Evolutionary conservation across 2,797 vertebrate genomes (phyloP).

Genomic region (Takifugu ocellatus): DNA sequence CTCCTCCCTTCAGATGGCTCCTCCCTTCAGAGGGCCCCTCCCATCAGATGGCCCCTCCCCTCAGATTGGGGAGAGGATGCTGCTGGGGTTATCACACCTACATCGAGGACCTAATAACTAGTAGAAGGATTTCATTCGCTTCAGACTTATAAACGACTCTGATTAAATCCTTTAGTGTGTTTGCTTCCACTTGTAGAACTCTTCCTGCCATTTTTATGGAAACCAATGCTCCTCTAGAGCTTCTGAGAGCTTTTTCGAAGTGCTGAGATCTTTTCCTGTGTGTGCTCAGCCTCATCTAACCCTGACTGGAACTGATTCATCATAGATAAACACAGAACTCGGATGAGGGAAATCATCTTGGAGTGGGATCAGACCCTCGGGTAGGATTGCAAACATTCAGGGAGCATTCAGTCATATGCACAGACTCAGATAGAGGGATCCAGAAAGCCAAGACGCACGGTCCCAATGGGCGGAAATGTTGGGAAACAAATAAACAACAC

Average conservation of each 20-base stretch:
- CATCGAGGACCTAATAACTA: too few species aligned
- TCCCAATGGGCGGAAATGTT: constrained; percentile 20
- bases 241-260: constrained; percentile 4
- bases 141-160: neutral
- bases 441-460: constrained; percentile 11
- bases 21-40: too few species aligned
- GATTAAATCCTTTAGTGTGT: neutral
- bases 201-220: neutral
- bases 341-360: constrained; percentile 21
- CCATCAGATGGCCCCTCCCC: too few species aligned
- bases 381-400: constrained; percentile 34
- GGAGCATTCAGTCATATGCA: constrained; percentile 30
- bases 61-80: too few species aligned
- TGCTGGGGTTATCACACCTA: too few species aligned
- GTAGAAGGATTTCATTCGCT: too few species aligned
- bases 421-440: constrained; percentile 19
- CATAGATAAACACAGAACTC: constrained; percentile 21
- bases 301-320: constrained; percentile 24
- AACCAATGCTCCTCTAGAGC: constrained; percentile 7
- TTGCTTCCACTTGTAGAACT: neutral
- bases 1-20: too few species aligned
- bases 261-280: constrained; percentile 11
- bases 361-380: constrained; percentile 34
- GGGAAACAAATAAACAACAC: neutral
- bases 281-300: constrained; percentile 13